Percentiles rank a stretch among this genome's conserved stretches.
Evolutionary conservation across 2,113 vertebrate species (phyloP).

Genomic region (Siphamia tubifer): DNA sequence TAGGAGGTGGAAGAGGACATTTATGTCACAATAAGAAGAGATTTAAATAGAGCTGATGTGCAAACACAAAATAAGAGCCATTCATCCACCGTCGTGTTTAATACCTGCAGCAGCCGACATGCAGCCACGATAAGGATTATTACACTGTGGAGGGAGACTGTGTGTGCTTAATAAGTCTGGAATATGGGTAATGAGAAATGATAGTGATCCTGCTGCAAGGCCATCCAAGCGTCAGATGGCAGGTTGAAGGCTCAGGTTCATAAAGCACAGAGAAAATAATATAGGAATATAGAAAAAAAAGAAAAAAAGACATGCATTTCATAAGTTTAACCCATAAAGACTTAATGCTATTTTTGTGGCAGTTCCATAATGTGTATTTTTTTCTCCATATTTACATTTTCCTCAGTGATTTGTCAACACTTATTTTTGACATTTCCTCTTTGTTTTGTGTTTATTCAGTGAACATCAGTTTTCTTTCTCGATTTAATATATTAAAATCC

Average conservation of each 20-base stretch:
- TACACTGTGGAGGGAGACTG: conserved; percentile 48
- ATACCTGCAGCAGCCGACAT: conserved; percentile 48
- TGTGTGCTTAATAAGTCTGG: conserved; percentile 64
- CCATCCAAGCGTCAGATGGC: conserved; percentile 39
- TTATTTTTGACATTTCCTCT: too few species aligned
- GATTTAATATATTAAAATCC: too few species aligned
- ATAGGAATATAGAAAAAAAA: conserved; percentile 11
- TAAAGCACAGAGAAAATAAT: conserved; percentile 8
- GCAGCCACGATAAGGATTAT: conserved; percentile 64
- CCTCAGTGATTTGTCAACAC: too few species aligned
- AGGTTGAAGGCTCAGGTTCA: conserved; percentile 18
- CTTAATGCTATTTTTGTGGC: too few species aligned
- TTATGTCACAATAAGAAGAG: conserved; percentile 29
- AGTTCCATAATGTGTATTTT: too few species aligned
- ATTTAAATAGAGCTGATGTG: conserved; percentile 49
- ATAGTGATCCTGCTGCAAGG: conserved; percentile 55
- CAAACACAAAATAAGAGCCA: conserved; percentile 31
- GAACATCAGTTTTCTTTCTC: too few species aligned
- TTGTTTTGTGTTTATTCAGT: too few species aligned
- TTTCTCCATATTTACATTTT: too few species aligned
- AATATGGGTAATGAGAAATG: conserved; percentile 54
- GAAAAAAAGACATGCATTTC: too few species aligned
- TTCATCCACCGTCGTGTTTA: conserved; percentile 39
- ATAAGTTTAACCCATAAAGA: too few species aligned
- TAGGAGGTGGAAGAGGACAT: conserved; percentile 55